These are phyloP conservation scores for Drosophila oshimai DNA, from an alignment of 1,140 invertebrate genomes.

Conservation along the genomic window DNA sequence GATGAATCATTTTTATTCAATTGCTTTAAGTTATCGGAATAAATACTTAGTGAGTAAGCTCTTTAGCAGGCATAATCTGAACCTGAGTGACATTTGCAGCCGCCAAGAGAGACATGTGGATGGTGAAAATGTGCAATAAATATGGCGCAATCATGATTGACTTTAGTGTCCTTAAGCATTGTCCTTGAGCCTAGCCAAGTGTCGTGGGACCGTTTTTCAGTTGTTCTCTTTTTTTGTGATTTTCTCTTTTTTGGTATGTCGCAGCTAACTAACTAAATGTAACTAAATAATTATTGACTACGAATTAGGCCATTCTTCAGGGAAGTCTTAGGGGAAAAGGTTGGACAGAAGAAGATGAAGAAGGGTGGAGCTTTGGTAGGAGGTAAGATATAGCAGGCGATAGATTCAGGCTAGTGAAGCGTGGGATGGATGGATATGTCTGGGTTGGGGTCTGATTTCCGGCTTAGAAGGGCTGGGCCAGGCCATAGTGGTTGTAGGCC, in stretches of 20 bases:
- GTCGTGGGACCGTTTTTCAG: constrained; percentile 40
- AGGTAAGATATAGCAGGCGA: constrained; percentile 22
- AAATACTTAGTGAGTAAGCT: constrained; percentile 72
- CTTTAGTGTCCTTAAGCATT: constrained; percentile 58
- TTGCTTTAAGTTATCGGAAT: constrained; percentile 74
- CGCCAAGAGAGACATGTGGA: constrained; percentile 44
- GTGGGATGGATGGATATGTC: constrained; percentile 22
- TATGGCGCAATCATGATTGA: constrained; percentile 66
- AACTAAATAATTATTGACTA: constrained; percentile 80
- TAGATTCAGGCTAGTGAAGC: constrained; percentile 9
- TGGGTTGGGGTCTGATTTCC: constrained; percentile 1
- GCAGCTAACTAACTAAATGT: constrained; percentile 78
- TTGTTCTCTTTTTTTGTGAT: constrained; percentile 33
- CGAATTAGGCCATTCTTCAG: constrained; percentile 72
- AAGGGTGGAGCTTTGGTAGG: constrained; percentile 31
- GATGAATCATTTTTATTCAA: constrained; percentile 79
- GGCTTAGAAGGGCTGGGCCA: constrained; percentile 78
- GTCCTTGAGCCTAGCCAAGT: constrained; percentile 59
- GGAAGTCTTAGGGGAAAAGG: constrained; percentile 41
- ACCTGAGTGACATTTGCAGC: constrained; percentile 67
- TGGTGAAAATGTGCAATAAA: constrained; percentile 67
- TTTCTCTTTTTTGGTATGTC: constrained; percentile 72
- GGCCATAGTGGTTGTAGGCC: constrained; percentile 81
- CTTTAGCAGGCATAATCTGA: constrained; percentile 67
- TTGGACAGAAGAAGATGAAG: background rate